Percentiles rank a stretch among this genome's conserved stretches.
Evolutionary conservation across 2,888 invertebrate genomes (phyloP).

Genomic region (Sepiola atlantica): DNA sequence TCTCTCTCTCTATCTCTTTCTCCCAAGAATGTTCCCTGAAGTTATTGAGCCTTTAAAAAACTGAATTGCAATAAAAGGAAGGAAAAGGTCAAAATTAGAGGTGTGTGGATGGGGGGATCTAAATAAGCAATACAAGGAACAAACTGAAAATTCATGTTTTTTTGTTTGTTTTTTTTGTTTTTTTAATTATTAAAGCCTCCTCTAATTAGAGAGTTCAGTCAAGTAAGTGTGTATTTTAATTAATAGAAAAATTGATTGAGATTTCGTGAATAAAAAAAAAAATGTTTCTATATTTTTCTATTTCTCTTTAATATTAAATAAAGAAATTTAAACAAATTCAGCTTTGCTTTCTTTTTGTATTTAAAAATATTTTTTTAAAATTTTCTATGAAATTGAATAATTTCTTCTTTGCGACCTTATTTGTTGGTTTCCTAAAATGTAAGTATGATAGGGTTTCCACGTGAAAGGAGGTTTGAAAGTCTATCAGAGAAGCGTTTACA

Average conservation of each 20-base stretch:
- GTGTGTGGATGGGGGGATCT: neutral
- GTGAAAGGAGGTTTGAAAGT: too few relatives aligned
- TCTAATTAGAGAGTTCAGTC: neutral
- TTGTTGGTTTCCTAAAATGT: too few relatives aligned
- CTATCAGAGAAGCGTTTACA: too few relatives aligned
- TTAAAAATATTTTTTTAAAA: too few relatives aligned
- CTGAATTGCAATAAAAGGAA: neutral
- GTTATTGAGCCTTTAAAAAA: neutral
- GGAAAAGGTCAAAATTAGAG: too few relatives aligned
- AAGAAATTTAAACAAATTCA: neutral
- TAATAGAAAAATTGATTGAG: constrained; percentile 20
- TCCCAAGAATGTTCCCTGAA: neutral
- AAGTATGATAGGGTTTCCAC: too few relatives aligned
- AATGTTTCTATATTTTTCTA: constrained; percentile 32
- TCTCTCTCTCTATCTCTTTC: neutral
- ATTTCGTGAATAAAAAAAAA: constrained; percentile 20
- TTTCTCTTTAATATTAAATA: constrained; percentile 21
- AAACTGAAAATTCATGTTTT: neutral
- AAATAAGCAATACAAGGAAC: neutral
- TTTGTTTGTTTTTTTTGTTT: neutral
- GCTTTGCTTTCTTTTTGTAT: too few relatives aligned
- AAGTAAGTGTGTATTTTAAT: constrained; percentile 18
- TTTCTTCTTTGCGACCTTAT: too few relatives aligned
- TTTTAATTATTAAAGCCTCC: neutral
- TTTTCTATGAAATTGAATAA: too few relatives aligned